Conservation (phyloP, 2,113 vertebrate species). For the Rhabdomys dilectus region DNA sequence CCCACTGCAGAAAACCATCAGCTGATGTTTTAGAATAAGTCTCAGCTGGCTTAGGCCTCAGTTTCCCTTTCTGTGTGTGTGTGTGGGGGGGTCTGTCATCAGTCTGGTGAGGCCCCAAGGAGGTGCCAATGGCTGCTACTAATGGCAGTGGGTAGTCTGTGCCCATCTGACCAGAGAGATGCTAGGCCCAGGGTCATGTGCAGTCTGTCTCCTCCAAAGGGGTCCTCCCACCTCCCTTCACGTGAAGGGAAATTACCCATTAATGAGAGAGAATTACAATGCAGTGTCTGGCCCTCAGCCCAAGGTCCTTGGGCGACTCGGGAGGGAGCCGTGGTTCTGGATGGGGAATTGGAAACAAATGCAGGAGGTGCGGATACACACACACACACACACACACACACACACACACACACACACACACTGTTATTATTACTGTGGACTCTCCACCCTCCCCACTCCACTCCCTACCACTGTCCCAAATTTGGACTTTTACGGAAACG, state of each 20-base stretch:
- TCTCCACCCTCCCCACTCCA: background rate
- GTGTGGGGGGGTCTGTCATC: background rate
- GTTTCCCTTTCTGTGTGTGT: background rate
- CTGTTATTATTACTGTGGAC: conserved; percentile 72
- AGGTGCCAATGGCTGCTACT: background rate
- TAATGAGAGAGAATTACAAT: conserved; percentile 79
- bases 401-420: too few relatives aligned
- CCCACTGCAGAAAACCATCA: background rate
- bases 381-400: too few relatives aligned
- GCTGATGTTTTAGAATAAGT: background rate
- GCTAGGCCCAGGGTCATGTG: background rate
- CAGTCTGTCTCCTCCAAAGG: background rate
- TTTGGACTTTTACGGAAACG: conserved; percentile 82
- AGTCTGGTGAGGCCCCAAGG: background rate
- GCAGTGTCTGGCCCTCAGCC: conserved; percentile 76
- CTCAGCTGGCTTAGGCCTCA: background rate
- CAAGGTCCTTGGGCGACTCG: conserved; percentile 73
- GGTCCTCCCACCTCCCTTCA: background rate
- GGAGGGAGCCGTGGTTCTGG: conserved; percentile 47
- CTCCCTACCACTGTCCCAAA: conserved; percentile 71
- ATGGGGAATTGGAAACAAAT: conserved; percentile 82
- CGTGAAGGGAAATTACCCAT: conserved; percentile 80
- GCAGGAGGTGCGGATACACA: conserved; percentile 36
- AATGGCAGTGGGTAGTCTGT: background rate
- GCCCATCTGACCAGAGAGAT: background rate